These are phyloP conservation scores for Archips xylosteana DNA, from an alignment of 2,888 invertebrate genomes.

Conservation along the genomic window DNA sequence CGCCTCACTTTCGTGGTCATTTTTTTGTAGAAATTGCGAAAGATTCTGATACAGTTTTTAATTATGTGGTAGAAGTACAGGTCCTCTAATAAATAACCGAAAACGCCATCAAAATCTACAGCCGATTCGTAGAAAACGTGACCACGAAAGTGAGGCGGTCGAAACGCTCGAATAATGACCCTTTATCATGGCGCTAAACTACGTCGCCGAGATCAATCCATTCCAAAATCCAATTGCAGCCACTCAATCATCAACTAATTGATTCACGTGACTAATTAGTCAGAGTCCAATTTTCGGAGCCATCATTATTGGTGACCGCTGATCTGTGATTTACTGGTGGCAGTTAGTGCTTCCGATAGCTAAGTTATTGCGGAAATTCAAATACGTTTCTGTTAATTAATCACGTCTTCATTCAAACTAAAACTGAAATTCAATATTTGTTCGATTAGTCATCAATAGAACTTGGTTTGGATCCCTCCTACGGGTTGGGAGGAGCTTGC, in stretches of 20 bases:
- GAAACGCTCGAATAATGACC: too few species aligned
- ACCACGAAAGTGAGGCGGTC: too few species aligned
- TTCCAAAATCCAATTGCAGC: background rate
- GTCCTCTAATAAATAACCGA: too few species aligned
- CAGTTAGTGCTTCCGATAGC: background rate
- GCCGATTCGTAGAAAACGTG: too few species aligned
- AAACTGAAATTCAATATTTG: background rate
- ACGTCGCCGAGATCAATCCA: background rate
- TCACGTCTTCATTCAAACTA: background rate
- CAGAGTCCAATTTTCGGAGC: background rate
- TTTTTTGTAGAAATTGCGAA: too few species aligned
- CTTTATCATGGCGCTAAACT: too few species aligned
- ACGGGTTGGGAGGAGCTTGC: too few species aligned
- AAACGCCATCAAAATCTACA: too few species aligned
- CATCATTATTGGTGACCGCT: background rate
- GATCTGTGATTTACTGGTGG: background rate
- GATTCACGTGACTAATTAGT: background rate
- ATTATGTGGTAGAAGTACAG: too few species aligned
- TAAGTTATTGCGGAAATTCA: background rate
- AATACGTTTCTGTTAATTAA: background rate
- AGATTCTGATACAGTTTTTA: too few species aligned
- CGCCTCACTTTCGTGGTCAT: too few species aligned
- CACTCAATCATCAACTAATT: background rate
- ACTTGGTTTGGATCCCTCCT: background rate
- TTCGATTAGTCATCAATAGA: background rate